Conservation (phyloP, 1,140 invertebrate genomes). For the Littorina saxatilis region DNA sequence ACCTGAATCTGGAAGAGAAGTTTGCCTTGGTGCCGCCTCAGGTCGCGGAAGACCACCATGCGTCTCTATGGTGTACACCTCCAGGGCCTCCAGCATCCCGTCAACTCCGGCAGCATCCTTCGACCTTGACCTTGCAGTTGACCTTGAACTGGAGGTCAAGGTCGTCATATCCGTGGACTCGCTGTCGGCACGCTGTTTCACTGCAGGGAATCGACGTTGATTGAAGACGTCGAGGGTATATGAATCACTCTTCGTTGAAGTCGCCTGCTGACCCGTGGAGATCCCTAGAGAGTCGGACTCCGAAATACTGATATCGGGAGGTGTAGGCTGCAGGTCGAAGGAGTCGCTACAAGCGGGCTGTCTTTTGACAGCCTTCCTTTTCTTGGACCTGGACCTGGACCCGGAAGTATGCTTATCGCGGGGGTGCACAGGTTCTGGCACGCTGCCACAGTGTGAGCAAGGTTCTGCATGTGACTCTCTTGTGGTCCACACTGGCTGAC, state of each 20-base stretch:
- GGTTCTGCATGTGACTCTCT: neutral
- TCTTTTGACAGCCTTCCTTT: neutral
- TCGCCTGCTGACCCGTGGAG: neutral
- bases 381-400: neutral
- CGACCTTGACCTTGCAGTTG: neutral
- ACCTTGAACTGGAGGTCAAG: neutral
- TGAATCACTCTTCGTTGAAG: neutral
- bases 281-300: neutral
- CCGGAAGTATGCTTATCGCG: neutral
- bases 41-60: neutral
- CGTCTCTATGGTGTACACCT: conserved; percentile 14
- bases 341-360: neutral
- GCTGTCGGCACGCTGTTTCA: neutral
- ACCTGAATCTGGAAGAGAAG: no score
- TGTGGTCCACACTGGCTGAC: neutral
- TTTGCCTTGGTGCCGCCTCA: neutral
- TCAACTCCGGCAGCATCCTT: neutral
- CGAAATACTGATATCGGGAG: neutral
- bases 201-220: neutral
- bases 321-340: neutral
- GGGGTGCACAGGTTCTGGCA: neutral
- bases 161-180: neutral
- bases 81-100: neutral
- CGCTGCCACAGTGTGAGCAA: neutral
- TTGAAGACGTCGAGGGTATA: neutral